phyloP scores from a whole-genome alignment of 2,797 vertebrate genomes.

The Diplodus puntazzo region DNA sequence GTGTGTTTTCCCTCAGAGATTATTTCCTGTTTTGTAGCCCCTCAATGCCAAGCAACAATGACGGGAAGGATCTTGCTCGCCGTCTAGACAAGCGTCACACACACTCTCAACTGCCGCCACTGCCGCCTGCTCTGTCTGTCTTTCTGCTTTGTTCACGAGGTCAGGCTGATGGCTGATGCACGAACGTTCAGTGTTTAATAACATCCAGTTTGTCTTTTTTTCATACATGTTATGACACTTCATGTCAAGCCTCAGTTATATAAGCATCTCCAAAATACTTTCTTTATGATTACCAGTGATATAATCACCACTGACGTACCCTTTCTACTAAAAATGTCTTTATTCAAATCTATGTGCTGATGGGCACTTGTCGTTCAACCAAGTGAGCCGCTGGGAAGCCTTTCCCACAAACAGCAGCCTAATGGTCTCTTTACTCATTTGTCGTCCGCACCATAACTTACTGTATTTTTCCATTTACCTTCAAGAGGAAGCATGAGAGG shows the following conservation, averaged over 20 bases:
- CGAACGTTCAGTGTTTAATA: slow-evolving; percentile 25
- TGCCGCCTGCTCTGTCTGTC: slow-evolving; percentile 52
- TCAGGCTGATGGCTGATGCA: slow-evolving; percentile 25
- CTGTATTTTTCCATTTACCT: slow-evolving; percentile 27
- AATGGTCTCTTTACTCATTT: slow-evolving; percentile 6
- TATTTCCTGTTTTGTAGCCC: slow-evolving; percentile 81
- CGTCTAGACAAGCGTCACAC: slow-evolving; percentile 78
- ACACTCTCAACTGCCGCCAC: slow-evolving; percentile 43
- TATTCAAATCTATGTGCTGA: neutral
- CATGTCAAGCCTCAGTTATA: neutral
- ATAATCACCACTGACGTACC: neutral
- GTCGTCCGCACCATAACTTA: neutral
- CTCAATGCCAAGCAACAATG: slow-evolving; percentile 80
- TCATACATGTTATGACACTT: neutral
- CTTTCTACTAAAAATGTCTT: neutral
- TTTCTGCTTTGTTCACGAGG: slow-evolving; percentile 53
- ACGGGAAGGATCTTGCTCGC: slow-evolving; percentile 77
- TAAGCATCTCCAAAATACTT: neutral
- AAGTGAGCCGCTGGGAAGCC: neutral
- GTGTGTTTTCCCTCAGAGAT: slow-evolving; percentile 62
- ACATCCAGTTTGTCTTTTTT: slow-evolving; percentile 12
- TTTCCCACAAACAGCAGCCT: neutral
- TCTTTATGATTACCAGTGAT: neutral
- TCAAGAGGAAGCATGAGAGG: slow-evolving; percentile 15
- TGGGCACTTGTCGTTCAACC: slow-evolving; percentile 6